phyloP scores from a whole-genome alignment of 1,140 invertebrate genomes.

The Caligus rogercresseyi region DNA sequence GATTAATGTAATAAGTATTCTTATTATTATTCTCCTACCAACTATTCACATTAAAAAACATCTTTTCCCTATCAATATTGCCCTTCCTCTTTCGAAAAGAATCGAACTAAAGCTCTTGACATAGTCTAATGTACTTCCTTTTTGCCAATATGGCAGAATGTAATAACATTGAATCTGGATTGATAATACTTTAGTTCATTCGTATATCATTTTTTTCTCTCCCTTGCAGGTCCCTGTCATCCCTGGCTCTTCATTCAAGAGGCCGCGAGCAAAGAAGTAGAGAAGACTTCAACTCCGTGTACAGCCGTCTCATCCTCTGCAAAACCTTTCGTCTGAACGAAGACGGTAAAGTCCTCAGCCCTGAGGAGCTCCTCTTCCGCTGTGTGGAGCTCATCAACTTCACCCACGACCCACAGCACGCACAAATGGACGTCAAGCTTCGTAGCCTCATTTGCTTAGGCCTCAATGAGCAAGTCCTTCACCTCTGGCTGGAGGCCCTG shows the following conservation, averaged over 20 bases:
- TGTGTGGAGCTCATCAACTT: conserved; percentile 90
- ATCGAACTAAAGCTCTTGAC: no score
- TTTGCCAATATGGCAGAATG: no score
- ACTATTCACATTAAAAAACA: no score
- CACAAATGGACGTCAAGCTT: conserved; percentile 95
- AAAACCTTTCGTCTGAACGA: conserved; percentile 97
- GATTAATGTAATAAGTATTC: no score
- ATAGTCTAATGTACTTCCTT: no score
- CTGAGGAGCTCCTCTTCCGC: conserved; percentile 88
- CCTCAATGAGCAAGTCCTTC: conserved; percentile 85
- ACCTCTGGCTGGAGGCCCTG: conserved; percentile 92
- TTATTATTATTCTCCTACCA: no score
- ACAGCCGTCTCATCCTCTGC: conserved; percentile 86
- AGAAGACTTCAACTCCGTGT: conserved; percentile 96
- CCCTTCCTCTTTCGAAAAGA: no score
- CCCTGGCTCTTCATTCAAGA: conserved; percentile 95
- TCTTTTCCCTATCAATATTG: no score
- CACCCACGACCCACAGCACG: conserved; percentile 81
- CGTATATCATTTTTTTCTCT: not conserved
- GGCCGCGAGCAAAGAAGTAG: conserved; percentile 77
- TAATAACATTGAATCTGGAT: not conserved
- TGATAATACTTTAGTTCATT: no score
- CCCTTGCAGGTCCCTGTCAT: conserved; percentile 70
- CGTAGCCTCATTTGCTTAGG: conserved; percentile 84
- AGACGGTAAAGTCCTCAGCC: conserved; percentile 94